Evolutionary conservation across 2,797 vertebrate species (phyloP).

Genomic region (Enoplosus armatus): DNA sequence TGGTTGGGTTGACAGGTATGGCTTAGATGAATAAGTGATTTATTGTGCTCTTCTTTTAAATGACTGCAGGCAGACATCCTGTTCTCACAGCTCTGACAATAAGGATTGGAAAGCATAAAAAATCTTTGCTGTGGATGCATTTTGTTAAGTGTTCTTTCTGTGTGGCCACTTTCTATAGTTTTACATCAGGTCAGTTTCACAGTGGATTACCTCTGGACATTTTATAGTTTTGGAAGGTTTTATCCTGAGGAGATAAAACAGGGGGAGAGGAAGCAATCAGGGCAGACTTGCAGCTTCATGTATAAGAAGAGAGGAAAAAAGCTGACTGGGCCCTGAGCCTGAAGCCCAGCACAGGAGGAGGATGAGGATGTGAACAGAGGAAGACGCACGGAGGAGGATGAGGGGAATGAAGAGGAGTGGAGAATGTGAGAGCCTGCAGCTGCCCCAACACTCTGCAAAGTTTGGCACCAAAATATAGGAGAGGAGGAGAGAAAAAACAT

Average conservation of each 20-base stretch:
- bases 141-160: conserved; percentile 34
- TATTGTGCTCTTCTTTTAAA: conserved; percentile 53
- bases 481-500: conserved; percentile 51
- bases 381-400: conserved; percentile 55
- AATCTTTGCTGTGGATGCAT: conserved; percentile 21
- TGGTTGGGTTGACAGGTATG: conserved; percentile 63
- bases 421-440: conserved; percentile 79
- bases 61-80: conserved; percentile 50
- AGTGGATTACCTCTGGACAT: conserved; percentile 34
- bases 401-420: conserved; percentile 57
- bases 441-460: conserved; percentile 72
- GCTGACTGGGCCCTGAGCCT: conserved; percentile 72
- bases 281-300: conserved; percentile 48
- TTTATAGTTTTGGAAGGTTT: conserved; percentile 38
- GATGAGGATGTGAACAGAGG: conserved; percentile 69
- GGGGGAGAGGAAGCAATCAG: conserved; percentile 61
- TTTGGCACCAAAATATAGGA: conserved; percentile 76
- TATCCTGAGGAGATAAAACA: conserved; percentile 60
- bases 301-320: conserved; percentile 52
- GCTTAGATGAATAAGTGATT: conserved; percentile 55
- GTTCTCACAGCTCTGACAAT: conserved; percentile 47
- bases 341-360: conserved; percentile 61
- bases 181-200: conserved; percentile 9
- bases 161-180: conserved; percentile 25
- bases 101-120: conserved; percentile 17